Evolutionary conservation across 2,888 invertebrate species (phyloP), one percentile per base, ranked within the genome.

Genomic region (Lepidochrysops patricia): DNA sequence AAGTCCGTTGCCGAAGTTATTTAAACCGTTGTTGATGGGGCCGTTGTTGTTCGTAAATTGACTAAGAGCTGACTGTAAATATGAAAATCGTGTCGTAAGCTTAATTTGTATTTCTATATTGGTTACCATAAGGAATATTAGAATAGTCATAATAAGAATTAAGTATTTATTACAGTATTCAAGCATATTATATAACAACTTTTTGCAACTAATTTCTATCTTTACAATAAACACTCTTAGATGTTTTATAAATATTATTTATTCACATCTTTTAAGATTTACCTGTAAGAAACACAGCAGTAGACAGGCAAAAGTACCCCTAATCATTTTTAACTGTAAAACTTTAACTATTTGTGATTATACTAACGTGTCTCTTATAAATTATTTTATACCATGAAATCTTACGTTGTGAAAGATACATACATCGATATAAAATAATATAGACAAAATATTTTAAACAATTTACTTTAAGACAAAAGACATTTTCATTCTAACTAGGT

Each of bases 1-100:
- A 61, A 50, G 15, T 60, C 61, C 23, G 54, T 64, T 43, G 61
- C 62, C 56, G 57, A 15, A 54, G 29, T 54, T 54, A 19, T 54
- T 54, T 0, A 54, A 54, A 4, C 54, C 54, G 54, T 27, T 52
- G 27, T 54, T 54, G 1, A 54, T 9, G 6, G 32, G 15, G 19
- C 54, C 15, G 32, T 32, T 29, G 9, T 19, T 19, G 29, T 54
- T 54, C 2, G 15, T 29, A 12, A 32, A 54, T 7, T 54, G 54
- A 29, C 54, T 12, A 9, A 54, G 54, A 32, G 54, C 29, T 1
- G 32, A 7, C 77, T 77, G 71, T 6, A 72, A 73, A 23, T 29
- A 29, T 29, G 48, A 60, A 61, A 59, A 37, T 12, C 5, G 6
- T 2, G 2, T 13, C 2, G 5, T n/a, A 12, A 13, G 7, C 13